Conservation (phyloP, 2,797 vertebrate genomes). For the Enteromius anoplus region DNA sequence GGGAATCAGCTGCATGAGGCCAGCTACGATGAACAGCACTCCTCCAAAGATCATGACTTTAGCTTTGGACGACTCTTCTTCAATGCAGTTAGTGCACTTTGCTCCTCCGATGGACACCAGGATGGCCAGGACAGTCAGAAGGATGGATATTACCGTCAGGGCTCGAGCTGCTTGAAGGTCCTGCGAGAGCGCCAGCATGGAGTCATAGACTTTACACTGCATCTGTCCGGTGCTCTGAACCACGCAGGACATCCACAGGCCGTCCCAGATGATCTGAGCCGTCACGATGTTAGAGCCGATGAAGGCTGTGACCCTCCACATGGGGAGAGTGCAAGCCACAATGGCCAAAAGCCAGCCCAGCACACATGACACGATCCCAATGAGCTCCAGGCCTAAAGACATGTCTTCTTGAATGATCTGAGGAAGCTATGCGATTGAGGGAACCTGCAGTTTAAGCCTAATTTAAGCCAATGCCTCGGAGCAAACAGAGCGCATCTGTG, state of each 20-base stretch:
- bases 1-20: slow-evolving; percentile 89
- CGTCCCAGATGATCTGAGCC: slow-evolving; percentile 88
- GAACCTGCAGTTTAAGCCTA: slow-evolving; percentile 31
- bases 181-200: slow-evolving; percentile 84
- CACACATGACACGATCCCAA: slow-evolving; percentile 83
- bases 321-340: slow-evolving; percentile 86
- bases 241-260: slow-evolving; percentile 91
- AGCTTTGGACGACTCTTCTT: slow-evolving; percentile 88
- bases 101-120: slow-evolving; percentile 89
- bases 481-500: slow-evolving; percentile 58
- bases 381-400: slow-evolving; percentile 91
- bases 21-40: slow-evolving; percentile 86
- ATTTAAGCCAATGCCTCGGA: slow-evolving; percentile 56
- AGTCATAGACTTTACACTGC: slow-evolving; percentile 91
- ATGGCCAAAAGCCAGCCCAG: slow-evolving; percentile 90
- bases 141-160: slow-evolving; percentile 86
- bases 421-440: background rate
- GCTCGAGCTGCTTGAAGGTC: slow-evolving; percentile 91
- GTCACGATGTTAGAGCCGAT: slow-evolving; percentile 93
- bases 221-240: slow-evolving; percentile 91
- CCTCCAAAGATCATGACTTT: slow-evolving; percentile 92
- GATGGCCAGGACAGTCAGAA: slow-evolving; percentile 83
- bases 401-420: slow-evolving; percentile 68
- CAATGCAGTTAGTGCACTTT: slow-evolving; percentile 94
- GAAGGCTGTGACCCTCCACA: slow-evolving; percentile 93